Base-by-base conservation (phyloP, 2,113 vertebrate species). In the Bufo gargarizans region DNA sequence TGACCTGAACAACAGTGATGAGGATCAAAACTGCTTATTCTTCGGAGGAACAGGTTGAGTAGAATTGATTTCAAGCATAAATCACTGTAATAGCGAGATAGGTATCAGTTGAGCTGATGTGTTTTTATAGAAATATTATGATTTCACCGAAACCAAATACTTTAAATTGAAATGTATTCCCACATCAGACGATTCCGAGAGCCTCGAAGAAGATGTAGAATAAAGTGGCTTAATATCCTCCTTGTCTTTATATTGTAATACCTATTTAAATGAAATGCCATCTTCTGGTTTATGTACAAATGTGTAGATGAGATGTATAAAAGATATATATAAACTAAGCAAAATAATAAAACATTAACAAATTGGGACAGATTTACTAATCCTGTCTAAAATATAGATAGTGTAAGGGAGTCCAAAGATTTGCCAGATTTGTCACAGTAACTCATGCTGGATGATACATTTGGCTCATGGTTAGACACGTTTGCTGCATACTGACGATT, bases 1-100 rank as follows among this genome's bases (percentile, higher is more conserved):
- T 93, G 91, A 93, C 91, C 91, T 92, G 86, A 67, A 82, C 90
- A 89, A 91, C 90, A 90, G 89, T 9, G 1, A 71, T 0, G 0
- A 88, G 89, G 90, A 92, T 91, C 88, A 91, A 91, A 84, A 90
- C 79, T 0, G 0, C 69, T 0, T 0, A 78, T 91, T 90, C 91
- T 90, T 88, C 89, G 90, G 90, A 92, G 88, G 88, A 89, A 83
- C 83, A 91, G 89, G 82, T 91, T 91, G 90, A 92, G 89, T 88
- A 91, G 90, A 91, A 90, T 8, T 92, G 90, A 91, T 92, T 89
- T 91, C 88, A 86, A 90, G 88, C 79, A 90, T 90, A 87, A 91
- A 91, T 92, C 91, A 91, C 90, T 88, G 91, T 91, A 90, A 91
- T 85, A 92, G 91, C 89, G 86, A 91, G 89, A 91, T 82, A 90